These are phyloP conservation scores for Resseliella maxima DNA, from an alignment of 2,888 invertebrate genomes.

Conservation along the genomic window DNA sequence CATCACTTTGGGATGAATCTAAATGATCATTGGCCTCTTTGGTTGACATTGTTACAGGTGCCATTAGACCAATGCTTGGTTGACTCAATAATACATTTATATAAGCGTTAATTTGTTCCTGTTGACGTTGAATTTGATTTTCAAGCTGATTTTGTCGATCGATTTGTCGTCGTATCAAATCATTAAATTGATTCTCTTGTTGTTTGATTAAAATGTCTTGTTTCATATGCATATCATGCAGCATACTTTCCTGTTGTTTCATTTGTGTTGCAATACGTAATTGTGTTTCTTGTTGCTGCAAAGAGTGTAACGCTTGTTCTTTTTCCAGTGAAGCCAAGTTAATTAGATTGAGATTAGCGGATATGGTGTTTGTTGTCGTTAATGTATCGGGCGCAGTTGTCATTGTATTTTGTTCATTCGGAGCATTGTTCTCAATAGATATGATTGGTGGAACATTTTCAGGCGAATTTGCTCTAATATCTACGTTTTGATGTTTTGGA, in stretches of 20 bases:
- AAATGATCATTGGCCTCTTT: background rate
- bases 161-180: conserved; percentile 65
- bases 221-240: conserved; percentile 66
- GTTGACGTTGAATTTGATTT: conserved; percentile 65
- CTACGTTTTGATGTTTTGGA: conserved; percentile 61
- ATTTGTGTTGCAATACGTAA: conserved; percentile 65
- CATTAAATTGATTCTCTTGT: conserved; percentile 65
- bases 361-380: no score
- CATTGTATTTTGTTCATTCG: conserved; percentile 29
- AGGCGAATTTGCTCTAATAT: conserved; percentile 59
- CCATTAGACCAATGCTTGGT: conserved; percentile 59
- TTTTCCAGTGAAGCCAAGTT: conserved; percentile 63
- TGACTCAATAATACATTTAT: conserved; percentile 65
- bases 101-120: conserved; percentile 66
- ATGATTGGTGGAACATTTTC: background rate
- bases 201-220: conserved; percentile 64
- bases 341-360: conserved; percentile 63
- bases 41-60: background rate
- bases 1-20: background rate
- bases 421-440: background rate
- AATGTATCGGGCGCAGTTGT: conserved; percentile 58
- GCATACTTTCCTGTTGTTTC: conserved; percentile 65
- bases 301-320: conserved; percentile 62
- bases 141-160: conserved; percentile 66
- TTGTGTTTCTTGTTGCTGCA: conserved; percentile 67